Evolutionary conservation across 2,113 vertebrate species (phyloP), one percentile per base, ranked within the genome.

Genomic region (Gorsachius goisagi): DNA sequence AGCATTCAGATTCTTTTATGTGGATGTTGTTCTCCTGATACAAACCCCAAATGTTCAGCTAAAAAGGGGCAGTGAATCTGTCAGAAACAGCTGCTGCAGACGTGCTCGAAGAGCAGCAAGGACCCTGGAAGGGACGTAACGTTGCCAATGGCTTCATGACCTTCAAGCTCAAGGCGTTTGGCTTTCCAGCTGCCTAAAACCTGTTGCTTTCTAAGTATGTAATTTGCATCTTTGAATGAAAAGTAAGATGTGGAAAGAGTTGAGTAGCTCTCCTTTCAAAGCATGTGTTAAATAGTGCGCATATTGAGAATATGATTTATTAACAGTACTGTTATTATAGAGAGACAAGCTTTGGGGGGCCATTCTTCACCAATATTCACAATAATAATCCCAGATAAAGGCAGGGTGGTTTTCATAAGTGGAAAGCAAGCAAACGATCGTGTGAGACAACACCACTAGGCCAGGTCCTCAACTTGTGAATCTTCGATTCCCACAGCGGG

Each of bases 141-240:
- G 37, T 89, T 95, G 83, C 89, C 84, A 75, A 2, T 89, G 91
- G 88, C 89, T 95, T 90, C 60, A 24, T 85, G 81, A 95, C 83
- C 73, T 92, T 96, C 85, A 72, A 73, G 56, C 45, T 73, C 78
- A 86, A 90, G 87, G 73, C 64, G 76, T 56, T 88, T 93, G 79
- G 52, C 60, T 93, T 92, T 88, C 80, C 44, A 80, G 80, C 90
- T 93, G 69, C 69, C 64, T 75, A 45, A 52, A 93, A 87, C 26
- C 76, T 72, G 56, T 68, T 84, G 35, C 49, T 74, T 78, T 93
- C 69, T 49, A 44, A 77, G 58, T 47, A 56, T 13, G 10, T 76
- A 55, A 90, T 81, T 75, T 47, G 49, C 81, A 45, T 56, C 45
- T 96, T 84, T 80, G 75, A 91, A 83, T 93, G 78, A 86, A 91